Conservation (phyloP, 1,140 invertebrate species). For the Amphibalanus amphitrite region DNA sequence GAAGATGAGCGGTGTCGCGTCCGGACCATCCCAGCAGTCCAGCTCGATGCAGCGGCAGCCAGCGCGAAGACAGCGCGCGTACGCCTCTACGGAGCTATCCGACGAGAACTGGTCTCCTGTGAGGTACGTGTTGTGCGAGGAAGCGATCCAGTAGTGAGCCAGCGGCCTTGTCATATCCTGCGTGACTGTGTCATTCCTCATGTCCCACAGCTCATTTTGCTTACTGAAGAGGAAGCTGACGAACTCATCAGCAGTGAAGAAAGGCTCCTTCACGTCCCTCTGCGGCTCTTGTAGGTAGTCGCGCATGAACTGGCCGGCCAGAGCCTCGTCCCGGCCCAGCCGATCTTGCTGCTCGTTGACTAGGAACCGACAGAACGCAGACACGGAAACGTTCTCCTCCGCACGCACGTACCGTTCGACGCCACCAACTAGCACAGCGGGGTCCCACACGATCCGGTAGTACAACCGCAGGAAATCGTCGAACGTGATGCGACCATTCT, state of each 20-base stretch:
- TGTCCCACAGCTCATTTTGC: conserved; percentile 82
- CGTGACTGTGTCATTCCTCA: conserved; percentile 47
- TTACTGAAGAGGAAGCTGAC: conserved; percentile 85
- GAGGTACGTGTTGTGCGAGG: conserved; percentile 96
- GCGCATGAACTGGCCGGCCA: conserved; percentile 17
- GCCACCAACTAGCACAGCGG: conserved; percentile 25
- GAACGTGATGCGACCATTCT: conserved; percentile 66
- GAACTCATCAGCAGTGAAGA: conserved; percentile 66
- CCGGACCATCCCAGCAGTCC: conserved; percentile 95
- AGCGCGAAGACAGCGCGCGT: conserved; percentile 72
- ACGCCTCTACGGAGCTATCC: conserved; percentile 90
- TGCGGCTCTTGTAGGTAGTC: conserved; percentile 18
- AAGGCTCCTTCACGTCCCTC: conserved; percentile 60
- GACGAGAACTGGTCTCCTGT: conserved; percentile 94
- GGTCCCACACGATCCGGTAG: conserved; percentile 65
- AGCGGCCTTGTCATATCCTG: conserved; percentile 88
- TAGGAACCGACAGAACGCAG: background rate
- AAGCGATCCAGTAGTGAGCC: conserved; percentile 90
- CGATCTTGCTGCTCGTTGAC: background rate
- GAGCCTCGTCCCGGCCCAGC: conserved; percentile 6
- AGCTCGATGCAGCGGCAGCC: conserved; percentile 93
- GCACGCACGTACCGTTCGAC: conserved; percentile 2
- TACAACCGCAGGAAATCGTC: conserved; percentile 77
- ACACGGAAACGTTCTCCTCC: background rate
- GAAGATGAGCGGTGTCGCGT: conserved; percentile 82